Conservation (phyloP, 2,113 vertebrate genomes). For the Brachionichthys hirsutus region DNA sequence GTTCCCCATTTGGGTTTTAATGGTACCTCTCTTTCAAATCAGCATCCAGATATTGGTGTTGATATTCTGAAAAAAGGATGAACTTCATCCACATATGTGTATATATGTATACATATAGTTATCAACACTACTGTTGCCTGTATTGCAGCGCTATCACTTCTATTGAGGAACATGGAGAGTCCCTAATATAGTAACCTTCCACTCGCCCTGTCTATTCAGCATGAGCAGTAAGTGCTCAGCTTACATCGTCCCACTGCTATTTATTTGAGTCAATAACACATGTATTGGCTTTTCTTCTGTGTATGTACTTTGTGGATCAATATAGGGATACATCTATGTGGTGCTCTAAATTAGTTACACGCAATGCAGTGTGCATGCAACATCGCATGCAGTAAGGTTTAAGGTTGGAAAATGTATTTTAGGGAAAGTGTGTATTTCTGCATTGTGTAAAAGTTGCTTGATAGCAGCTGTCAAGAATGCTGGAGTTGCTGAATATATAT, state of each 20-base stretch:
- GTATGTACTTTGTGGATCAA: constrained; percentile 50
- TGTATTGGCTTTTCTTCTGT: constrained; percentile 44
- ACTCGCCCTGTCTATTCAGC: constrained; percentile 17
- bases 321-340: constrained; percentile 37
- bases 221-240: constrained; percentile 11
- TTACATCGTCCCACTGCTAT: constrained; percentile 19
- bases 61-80: not conserved
- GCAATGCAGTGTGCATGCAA: constrained; percentile 3
- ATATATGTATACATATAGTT: no score
- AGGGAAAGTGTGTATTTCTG: constrained; percentile 31
- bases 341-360: constrained; percentile 50
- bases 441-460: constrained; percentile 12
- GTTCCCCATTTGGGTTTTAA: not conserved
- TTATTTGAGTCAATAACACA: constrained; percentile 56
- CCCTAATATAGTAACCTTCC: constrained; percentile 13
- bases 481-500: not conserved
- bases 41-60: not conserved
- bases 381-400: constrained; percentile 25
- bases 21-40: no score
- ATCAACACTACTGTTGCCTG: not conserved
- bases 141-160: not conserved
- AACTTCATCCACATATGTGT: not conserved
- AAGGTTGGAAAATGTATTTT: constrained; percentile 39
- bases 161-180: constrained; percentile 8
- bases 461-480: constrained; percentile 4